Evolutionary conservation across 2,888 invertebrate species (phyloP), one percentile per base, ranked within the genome.

Genomic region (Acanthococcus lagerstroemiae): DNA sequence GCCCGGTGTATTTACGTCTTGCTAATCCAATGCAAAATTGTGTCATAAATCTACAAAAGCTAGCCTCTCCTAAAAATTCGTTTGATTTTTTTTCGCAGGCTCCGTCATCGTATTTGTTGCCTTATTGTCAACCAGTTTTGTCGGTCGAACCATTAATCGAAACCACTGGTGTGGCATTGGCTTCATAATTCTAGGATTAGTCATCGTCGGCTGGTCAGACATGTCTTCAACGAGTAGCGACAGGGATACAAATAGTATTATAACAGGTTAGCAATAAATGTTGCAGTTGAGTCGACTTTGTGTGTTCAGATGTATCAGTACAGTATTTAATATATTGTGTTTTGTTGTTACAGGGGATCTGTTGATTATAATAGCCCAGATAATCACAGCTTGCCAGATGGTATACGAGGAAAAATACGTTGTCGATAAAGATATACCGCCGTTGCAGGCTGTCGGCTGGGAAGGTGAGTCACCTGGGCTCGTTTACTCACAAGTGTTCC

Each of bases 371-470:
- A 78, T 84, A 57, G 87, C 88, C 0, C 80, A 85, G 77, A 83
- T 96, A 55, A 83, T 96, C 70, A 86, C 87, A 19, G 88, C 94
- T 0, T 82, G 86, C 66, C 95, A 95, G 78, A 93, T 95, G 88
- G 93, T 96, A 0, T 86, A 90, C 69, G 96, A 97, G 76, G 95
- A 97, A 76, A 92, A 91, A 77, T 91, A 85, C 76, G 84, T 96
- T 0, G 80, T 84, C 67, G 85, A 88, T 57, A 80, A 86, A 71
- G 90, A 93, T 76, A 90, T 95, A 55, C 90, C 92, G 0, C 84
- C 95, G 0, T 78, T 96, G 68, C 90, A 92, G 76, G 95, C 91
- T 4, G 90, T 94, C 21, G 95, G 96, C 6, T 92, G 90, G 88
- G 95, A 96, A 81, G 94, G 93, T 78, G 78, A 77, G 69, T 78